Evolutionary conservation across 2,888 invertebrate species (phyloP).

Genomic region (Agrotis clavis): DNA sequence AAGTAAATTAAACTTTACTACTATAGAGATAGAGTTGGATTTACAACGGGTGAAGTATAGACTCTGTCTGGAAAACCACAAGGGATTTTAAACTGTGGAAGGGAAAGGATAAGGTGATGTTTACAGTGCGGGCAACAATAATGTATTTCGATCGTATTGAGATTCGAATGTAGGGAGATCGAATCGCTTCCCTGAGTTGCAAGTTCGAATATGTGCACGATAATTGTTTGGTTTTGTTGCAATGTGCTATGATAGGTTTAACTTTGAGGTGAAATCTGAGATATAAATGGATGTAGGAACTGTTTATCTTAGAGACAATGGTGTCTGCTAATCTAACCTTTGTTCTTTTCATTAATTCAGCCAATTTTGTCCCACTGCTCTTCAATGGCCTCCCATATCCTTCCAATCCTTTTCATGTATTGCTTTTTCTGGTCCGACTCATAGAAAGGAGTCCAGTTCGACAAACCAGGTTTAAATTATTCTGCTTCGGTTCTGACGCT

Average conservation of each 20-base stretch:
- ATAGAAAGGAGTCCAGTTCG: no score
- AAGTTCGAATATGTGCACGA: conserved; percentile 66
- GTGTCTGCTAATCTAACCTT: background rate
- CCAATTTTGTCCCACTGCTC: no score
- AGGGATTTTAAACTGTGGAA: background rate
- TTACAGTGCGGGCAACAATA: conserved; percentile 30
- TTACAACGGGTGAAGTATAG: background rate
- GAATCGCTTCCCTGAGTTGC: conserved; percentile 66
- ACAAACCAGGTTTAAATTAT: no score
- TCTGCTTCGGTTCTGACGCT: no score
- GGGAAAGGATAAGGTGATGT: background rate
- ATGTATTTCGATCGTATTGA: conserved; percentile 64
- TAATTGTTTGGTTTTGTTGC: conserved; percentile 66
- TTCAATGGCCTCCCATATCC: no score
- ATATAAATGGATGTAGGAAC: background rate
- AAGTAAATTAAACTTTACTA: conserved; percentile 16
- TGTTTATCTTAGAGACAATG: background rate
- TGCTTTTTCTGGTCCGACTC: no score
- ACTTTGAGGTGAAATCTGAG: conserved; percentile 28
- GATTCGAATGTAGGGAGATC: conserved; percentile 64
- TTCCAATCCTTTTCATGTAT: no score
- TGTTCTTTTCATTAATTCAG: background rate
- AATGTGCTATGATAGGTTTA: conserved; percentile 54
- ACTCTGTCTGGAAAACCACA: background rate
- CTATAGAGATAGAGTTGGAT: background rate